These are phyloP conservation scores for Planococcus citri DNA, from an alignment of 1,140 invertebrate species.

Conservation along the genomic window DNA sequence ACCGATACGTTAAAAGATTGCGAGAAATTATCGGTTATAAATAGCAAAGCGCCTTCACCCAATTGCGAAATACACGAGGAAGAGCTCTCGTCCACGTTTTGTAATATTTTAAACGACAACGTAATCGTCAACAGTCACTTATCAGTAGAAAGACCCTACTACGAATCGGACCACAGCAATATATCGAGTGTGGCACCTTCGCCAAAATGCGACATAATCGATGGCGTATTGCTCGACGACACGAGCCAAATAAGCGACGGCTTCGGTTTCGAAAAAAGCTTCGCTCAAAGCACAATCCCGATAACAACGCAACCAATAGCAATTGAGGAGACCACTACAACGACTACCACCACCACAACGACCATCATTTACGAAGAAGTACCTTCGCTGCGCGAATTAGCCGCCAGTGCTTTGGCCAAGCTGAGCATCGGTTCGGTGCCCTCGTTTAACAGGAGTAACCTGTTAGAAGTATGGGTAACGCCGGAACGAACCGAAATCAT, in stretches of 20 bases:
- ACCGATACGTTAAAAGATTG: neutral
- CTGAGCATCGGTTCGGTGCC: neutral
- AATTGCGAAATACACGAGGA: neutral
- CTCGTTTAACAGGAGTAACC: neutral
- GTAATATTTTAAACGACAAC: neutral
- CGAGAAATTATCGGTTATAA: too few species aligned
- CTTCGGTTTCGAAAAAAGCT: too few species aligned
- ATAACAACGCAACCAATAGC: too few species aligned
- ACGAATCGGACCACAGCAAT: neutral
- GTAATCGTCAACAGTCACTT: neutral
- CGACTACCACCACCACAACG: too few species aligned
- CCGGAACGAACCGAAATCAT: constrained; percentile 9
- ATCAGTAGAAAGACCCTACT: neutral
- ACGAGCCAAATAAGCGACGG: neutral
- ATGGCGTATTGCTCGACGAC: neutral
- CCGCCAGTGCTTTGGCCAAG: neutral
- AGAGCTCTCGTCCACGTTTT: neutral
- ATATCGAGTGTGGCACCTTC: neutral
- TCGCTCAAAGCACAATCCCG: too few species aligned
- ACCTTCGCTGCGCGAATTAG: neutral
- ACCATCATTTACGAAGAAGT: too few species aligned
- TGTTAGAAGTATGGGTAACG: neutral
- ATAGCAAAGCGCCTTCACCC: neutral
- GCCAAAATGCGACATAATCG: neutral
- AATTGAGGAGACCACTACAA: too few species aligned